Percentiles rank a stretch among this genome's conserved stretches.
These are phyloP conservation scores for Synanthedon andrenaeformis DNA, from an alignment of 2,888 invertebrate species.

Conservation along the genomic window DNA sequence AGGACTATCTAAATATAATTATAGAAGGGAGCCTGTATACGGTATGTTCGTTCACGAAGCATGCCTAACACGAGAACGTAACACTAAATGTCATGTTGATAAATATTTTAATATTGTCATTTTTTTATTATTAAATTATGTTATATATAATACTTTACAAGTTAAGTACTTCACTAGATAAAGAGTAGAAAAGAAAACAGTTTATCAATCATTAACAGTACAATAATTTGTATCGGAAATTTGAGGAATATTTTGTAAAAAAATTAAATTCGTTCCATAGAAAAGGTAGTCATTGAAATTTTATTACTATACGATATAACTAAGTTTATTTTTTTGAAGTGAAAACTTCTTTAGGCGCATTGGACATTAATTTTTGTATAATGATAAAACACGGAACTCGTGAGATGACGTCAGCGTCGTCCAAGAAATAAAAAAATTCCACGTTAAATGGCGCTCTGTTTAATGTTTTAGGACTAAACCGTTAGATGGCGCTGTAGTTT, in stretches of 20 bases:
- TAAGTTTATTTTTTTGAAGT: no score
- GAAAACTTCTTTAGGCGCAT: no score
- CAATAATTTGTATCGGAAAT: background rate
- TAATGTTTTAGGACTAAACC: no score
- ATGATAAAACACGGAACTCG: no score
- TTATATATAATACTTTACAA: constrained; percentile 53
- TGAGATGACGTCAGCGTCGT: no score
- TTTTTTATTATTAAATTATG: constrained; percentile 48
- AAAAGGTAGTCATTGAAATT: no score
- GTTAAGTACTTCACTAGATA: constrained; percentile 36
- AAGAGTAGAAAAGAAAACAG: constrained; percentile 37
- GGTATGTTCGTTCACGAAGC: constrained; percentile 45
- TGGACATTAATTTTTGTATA: no score
- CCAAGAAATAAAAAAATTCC: no score
- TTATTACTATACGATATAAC: no score
- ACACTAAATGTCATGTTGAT: constrained; percentile 57
- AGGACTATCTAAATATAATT: constrained; percentile 32
- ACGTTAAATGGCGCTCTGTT: no score
- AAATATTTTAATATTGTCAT: constrained; percentile 67
- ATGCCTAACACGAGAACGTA: constrained; percentile 54
- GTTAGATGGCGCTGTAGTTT: no score
- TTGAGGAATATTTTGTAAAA: background rate
- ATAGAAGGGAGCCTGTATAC: constrained; percentile 35
- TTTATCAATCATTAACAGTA: constrained; percentile 22
- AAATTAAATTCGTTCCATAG: background rate